Percentiles rank a stretch among this genome's conserved stretches.
Evolutionary conservation across 1,140 invertebrate species (phyloP).

Genomic region (Neelides sp.): DNA sequence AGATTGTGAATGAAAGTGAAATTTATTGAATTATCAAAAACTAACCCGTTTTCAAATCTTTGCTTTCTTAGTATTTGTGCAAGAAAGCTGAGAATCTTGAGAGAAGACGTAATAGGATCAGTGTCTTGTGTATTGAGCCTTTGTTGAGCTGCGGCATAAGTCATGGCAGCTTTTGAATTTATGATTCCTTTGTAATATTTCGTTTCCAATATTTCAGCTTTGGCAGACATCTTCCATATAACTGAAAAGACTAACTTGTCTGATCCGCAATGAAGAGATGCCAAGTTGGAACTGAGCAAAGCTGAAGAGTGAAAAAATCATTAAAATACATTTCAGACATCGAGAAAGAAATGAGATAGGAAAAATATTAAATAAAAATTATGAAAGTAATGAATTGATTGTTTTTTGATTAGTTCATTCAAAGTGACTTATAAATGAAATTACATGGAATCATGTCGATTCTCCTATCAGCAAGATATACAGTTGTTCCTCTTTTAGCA

Average conservation of each 20-base stretch:
- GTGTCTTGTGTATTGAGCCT: slow-evolving; percentile 73
- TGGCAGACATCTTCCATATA: slow-evolving; percentile 74
- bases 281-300: slow-evolving; percentile 80
- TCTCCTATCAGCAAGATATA: slow-evolving; percentile 76
- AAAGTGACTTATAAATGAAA: slow-evolving; percentile 6
- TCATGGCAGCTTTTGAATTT: slow-evolving; percentile 68
- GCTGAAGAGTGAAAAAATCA: slow-evolving; percentile 42
- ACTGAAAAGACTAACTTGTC: slow-evolving; percentile 88
- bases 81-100: slow-evolving; percentile 67
- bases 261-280: slow-evolving; percentile 69
- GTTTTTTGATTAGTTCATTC: background rate
- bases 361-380: background rate
- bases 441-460: slow-evolving; percentile 77
- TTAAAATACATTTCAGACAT: background rate
- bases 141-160: slow-evolving; percentile 88
- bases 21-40: slow-evolving; percentile 2
- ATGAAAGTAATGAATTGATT: no score
- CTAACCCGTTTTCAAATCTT: slow-evolving; percentile 74
- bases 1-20: slow-evolving; percentile 4
- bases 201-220: slow-evolving; percentile 70
- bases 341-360: background rate
- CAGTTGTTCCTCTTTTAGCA: slow-evolving; percentile 69
- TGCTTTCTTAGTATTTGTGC: slow-evolving; percentile 80
- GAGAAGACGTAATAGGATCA: slow-evolving; percentile 59
- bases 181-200: slow-evolving; percentile 90